Evolutionary conservation across 2,888 invertebrate species (phyloP).

Genomic region (Limenitis camilla): DNA sequence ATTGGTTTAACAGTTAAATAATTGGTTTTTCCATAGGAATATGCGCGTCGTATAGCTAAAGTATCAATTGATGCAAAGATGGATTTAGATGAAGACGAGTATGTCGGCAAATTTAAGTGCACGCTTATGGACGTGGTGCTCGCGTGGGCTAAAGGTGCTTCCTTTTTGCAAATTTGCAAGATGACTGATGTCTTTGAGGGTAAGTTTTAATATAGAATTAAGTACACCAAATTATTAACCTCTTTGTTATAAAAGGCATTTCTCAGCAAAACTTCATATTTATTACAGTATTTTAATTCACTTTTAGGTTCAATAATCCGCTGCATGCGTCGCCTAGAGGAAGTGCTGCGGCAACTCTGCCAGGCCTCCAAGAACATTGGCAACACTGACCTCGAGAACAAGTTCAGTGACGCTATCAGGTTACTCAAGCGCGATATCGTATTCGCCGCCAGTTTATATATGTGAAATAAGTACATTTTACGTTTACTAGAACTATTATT

Average conservation of each 20-base stretch:
- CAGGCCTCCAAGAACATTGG: slow-evolving; percentile 98
- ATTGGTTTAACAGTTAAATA: background rate
- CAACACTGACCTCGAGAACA: slow-evolving; percentile 95
- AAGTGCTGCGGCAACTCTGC: slow-evolving; percentile 94
- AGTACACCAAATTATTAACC: too few species aligned
- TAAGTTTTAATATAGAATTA: slow-evolving; percentile 28
- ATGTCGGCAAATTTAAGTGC: slow-evolving; percentile 94
- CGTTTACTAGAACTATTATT: slow-evolving; percentile 3
- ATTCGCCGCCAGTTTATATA: slow-evolving; percentile 98
- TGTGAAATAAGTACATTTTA: slow-evolving; percentile 34
- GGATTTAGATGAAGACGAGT: slow-evolving; percentile 90
- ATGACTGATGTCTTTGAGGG: slow-evolving; percentile 98
- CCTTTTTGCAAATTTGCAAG: slow-evolving; percentile 93
- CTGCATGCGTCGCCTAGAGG: slow-evolving; percentile 96
- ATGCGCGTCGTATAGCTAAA: slow-evolving; percentile 93
- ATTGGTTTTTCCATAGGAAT: slow-evolving; percentile 76
- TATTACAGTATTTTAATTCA: too few species aligned
- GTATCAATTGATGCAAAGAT: slow-evolving; percentile 89
- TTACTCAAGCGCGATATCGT: slow-evolving; percentile 97
- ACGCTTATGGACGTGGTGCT: slow-evolving; percentile 98
- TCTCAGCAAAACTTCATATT: too few species aligned
- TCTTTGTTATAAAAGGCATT: too few species aligned
- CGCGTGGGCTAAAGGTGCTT: slow-evolving; percentile 95
- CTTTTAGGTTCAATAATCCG: slow-evolving; percentile 80
- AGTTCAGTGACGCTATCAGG: slow-evolving; percentile 94